Base-by-base conservation (phyloP, 1,140 invertebrate genomes). In the Euglossa dilemma region DNA sequence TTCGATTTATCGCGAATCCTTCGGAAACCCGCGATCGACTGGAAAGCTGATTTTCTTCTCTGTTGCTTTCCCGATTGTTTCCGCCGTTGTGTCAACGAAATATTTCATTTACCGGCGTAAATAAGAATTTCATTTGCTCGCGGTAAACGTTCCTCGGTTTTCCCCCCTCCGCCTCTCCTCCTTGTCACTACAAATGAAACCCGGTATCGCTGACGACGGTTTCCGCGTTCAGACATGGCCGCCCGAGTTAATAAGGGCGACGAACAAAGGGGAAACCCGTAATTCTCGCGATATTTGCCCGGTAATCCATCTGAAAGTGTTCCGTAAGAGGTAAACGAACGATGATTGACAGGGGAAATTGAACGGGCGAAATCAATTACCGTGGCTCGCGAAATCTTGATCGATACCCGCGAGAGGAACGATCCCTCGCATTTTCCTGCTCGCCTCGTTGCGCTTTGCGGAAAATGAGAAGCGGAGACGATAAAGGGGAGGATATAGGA, bases 351-450 rank as follows among this genome's bases (percentile, higher is more conserved):
- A 76, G 79, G 47, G 80, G 69, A 87, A 90, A 90, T 89, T 85
- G 81, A 89, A 90, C 73, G 73, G 83, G 77, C 47, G 85, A 88
- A 86, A 86, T 90, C 80, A 85, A 87, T 85, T 89, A 89, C 78
- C 74, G 73, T 20, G 56, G 28, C 25, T 69, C 77, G 56, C 25
- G 61, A 67, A 47, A 83, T 69, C 71, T 63, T 28, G 64, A 84
- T 84, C 71, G 75, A 73, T 79, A 61, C 57, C 12, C 20, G n/a
- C 3, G 25, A 43, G 47, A 50, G 36, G 36, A 71, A 56, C 52
- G 73, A 71, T 76, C 47, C 8, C 45, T 57, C 16, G 23, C 67
- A 14, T 84, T 70, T 84, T 56, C 56, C 47, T 45, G 6, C 14
- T 16, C 11, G n/a, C 4, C 14, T 18, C 25, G 18, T n/a, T 11